Conservation (phyloP, 2,888 invertebrate genomes). For the Yponomeuta evonymella region DNA sequence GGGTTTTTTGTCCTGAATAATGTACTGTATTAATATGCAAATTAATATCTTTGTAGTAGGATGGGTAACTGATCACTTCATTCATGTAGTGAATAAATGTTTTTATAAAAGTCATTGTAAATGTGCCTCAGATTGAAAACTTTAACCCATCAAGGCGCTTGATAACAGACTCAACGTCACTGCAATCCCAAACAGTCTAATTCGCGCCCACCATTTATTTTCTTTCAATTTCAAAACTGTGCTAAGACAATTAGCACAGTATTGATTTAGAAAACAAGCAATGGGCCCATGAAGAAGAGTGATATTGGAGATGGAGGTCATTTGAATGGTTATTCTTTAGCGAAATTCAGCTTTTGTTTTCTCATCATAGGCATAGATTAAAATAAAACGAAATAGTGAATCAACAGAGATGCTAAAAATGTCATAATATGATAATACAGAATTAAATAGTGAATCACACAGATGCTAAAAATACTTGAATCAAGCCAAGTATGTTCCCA, state of each 20-base stretch:
- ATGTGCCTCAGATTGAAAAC: conserved; percentile 69
- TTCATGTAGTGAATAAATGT: no score
- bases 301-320: conserved; percentile 24
- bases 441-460: no score
- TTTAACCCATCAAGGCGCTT: conserved; percentile 62
- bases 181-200: conserved; percentile 27
- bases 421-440: no score
- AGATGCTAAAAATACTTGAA: no score
- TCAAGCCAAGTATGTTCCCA: no score
- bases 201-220: conserved; percentile 24
- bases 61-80: no score
- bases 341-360: conserved; percentile 41
- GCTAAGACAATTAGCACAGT: neutral
- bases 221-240: conserved; percentile 2
- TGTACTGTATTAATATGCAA: neutral
- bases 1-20: conserved; percentile 30
- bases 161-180: conserved; percentile 39
- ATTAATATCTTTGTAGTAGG: neutral
- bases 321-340: conserved; percentile 38
- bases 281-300: conserved; percentile 4
- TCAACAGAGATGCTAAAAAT: no score
- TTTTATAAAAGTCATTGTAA: neutral
- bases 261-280: conserved; percentile 8
- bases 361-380: conserved; percentile 43
- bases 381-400: no score